Evolutionary conservation across 2,888 invertebrate genomes (phyloP).

Genomic region (Conomelus anceps): DNA sequence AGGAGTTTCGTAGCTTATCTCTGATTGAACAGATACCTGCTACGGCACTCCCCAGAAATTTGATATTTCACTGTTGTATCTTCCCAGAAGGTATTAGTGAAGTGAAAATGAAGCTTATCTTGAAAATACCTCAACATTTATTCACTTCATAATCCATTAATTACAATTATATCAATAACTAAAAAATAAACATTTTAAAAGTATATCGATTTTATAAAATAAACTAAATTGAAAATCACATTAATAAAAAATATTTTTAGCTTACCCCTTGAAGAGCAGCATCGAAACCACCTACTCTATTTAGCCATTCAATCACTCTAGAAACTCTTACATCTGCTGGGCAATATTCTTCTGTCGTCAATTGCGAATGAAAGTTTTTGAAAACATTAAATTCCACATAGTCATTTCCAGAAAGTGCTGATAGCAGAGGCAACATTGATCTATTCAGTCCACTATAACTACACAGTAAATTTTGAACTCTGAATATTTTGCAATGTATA

Average conservation of each 20-base stretch:
- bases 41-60: too few species aligned
- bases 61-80: too few species aligned
- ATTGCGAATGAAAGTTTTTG: constrained; percentile 58
- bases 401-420: constrained; percentile 83
- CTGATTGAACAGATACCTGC: too few species aligned
- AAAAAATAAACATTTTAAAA: too few species aligned
- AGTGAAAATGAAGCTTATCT: too few species aligned
- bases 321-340: constrained; percentile 63
- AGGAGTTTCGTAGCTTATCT: too few species aligned
- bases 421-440: constrained; percentile 67
- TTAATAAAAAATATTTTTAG: neutral
- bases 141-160: too few species aligned
- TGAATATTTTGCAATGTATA: constrained; percentile 64
- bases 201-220: too few species aligned
- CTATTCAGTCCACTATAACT: constrained; percentile 59
- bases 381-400: constrained; percentile 65
- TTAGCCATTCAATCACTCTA: constrained; percentile 66
- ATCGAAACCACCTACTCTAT: constrained; percentile 59
- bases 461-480: constrained; percentile 59
- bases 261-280: constrained; percentile 55
- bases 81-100: too few species aligned
- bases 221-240: neutral
- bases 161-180: too few species aligned
- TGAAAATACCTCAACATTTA: too few species aligned
- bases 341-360: constrained; percentile 51